Conservation (phyloP, 2,113 vertebrate genomes). For the Cyanoramphus novaezelandiae region DNA sequence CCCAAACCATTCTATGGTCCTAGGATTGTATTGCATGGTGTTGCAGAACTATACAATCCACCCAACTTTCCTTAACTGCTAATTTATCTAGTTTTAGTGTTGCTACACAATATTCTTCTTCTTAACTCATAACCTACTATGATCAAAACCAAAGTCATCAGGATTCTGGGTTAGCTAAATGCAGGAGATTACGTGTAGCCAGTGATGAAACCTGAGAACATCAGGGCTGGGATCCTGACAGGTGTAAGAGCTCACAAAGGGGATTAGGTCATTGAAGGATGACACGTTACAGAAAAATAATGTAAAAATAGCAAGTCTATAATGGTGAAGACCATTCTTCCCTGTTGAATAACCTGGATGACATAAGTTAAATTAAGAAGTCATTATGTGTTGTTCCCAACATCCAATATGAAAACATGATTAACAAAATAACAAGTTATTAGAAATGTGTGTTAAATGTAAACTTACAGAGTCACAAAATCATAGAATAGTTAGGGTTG, state of each 20-base stretch:
- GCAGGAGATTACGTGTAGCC: not conserved
- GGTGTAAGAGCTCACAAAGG: not conserved
- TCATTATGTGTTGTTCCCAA: not conserved
- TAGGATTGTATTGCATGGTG: not conserved
- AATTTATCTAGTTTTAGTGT: not conserved
- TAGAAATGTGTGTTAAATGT: not conserved
- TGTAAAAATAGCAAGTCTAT: not conserved
- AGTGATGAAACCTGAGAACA: not conserved
- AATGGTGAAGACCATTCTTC: not conserved
- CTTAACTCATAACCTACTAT: not conserved
- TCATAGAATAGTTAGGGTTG: not conserved
- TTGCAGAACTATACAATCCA: not conserved
- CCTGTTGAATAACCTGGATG: not conserved
- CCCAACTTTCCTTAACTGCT: not conserved
- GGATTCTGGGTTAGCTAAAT: not conserved
- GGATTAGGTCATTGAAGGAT: not conserved
- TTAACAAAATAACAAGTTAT: not conserved
- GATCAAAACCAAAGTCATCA: not conserved
- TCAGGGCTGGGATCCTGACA: not conserved
- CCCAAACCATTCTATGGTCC: not conserved
- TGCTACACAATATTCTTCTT: not conserved
- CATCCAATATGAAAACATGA: not conserved
- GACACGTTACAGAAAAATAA: not conserved
- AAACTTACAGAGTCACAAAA: not conserved
- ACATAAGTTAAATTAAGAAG: not conserved